Base-by-base conservation (phyloP, 2,888 invertebrate species). In the Agrochola macilenta region DNA sequence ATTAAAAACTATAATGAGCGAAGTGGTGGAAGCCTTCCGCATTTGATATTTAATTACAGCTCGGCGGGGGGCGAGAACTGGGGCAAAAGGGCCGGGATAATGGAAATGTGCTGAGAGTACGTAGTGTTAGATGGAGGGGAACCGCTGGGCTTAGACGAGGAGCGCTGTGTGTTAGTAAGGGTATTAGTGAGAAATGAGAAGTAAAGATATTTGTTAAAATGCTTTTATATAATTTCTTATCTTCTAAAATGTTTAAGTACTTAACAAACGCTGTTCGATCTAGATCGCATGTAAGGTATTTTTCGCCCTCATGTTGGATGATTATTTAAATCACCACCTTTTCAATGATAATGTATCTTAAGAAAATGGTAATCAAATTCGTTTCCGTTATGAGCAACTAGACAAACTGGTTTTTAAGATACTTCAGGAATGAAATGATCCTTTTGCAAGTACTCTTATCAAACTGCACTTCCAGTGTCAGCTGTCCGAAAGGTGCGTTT, bases 11-110 rank as follows among this genome's bases (percentile, higher is more conserved):
- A 74, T 77, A 87, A 83, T 80, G 73, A 77, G 74, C 68, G 77
- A 69, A 81, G 78, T 79, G 81, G 70, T 39, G 74, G 71, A 74
- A 75, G 65, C 81, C 87, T 66, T 83, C 85, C 75, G 71, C 82
- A 69, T 82, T 87, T 88, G 82, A 85, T 87, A 88, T 85, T 89
- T 82, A 88, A 88, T 89, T 87, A 85, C 84, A 70, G 63, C 64
- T 60, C 65, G 66, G 58, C 35, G 58, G 71, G 26, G 70, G 39
- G 30, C 20, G 65, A 35, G 60, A 79, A 71, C 75, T 73, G 74
- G 78, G 73, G 76, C 61, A 74, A 80, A 76, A 74, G 82, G 82
- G 76, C 68, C 76, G 52, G 39, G 66, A 61, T 87, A 82, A 84
- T 88, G 80, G 87, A 78, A 86, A 82, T 74, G 68, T 74, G 76